Base-by-base conservation (phyloP, 2,113 vertebrate species). In the Prochilodus magdalenae region DNA sequence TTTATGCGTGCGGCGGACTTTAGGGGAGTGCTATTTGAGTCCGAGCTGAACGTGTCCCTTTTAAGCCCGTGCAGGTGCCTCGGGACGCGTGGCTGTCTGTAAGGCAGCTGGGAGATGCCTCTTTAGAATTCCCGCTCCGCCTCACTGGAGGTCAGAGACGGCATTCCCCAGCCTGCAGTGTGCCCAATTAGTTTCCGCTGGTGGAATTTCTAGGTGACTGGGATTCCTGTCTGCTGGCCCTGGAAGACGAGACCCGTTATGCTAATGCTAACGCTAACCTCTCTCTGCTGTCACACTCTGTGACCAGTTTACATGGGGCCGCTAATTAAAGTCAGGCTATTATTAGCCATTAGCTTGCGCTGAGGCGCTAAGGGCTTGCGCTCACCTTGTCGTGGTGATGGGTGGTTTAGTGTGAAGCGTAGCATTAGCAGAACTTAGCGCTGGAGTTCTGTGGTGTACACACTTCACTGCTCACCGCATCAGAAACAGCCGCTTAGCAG, bases 241-340 rank as follows among this genome's bases (percentile, higher is more conserved):
- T 57, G 57, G 57, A 66, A 36, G 51, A 49, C 27, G 20, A 11
- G 60, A 49, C 6, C 22, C n/a, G 22, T 15, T 24, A 27, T 24
- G 62, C 51, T 60, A n/a, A 24, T 71, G 3, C 57, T 65, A 51
- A 27, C 10, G 51, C 59, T 69, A 72, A 66, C 22, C 44, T 59
- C 30, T 59, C 82, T 60, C 53, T 72, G 53, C 62, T 71, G 60
- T 59, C 49, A 55, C 33, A 20, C 62, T n/a, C n/a, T 20, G 74
- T 27, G 85, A 55, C 67, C 65, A 44, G 82, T 73, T 83, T 60
- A 53, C 87, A 74, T 26, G 5, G 22, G 51, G 27, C 53, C 66
- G 87, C 18, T 87, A 89, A 90, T 90, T 80, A 90, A 87, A 84
- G 49, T 40, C 20, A 26, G 20, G 75, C 65, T 89, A 89, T 85